Base-by-base conservation (phyloP, 1,140 invertebrate species). In the Pogonomyrmex californicus region DNA sequence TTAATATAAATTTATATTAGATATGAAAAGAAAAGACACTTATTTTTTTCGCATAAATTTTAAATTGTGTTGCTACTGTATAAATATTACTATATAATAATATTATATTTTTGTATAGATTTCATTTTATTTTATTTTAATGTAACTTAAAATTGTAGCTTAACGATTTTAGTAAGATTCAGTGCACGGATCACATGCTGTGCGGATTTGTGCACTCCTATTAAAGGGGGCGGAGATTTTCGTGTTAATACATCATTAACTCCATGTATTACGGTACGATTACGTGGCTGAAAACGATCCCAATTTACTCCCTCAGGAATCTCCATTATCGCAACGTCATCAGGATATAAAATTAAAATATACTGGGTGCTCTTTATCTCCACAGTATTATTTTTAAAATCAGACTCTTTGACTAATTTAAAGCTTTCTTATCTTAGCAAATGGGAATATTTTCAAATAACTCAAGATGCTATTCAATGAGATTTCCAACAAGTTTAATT, bases 191-290 rank as follows among this genome's bases (percentile, higher is more conserved):
- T 78, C n/a, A 65, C 5, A 38, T 41, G 62, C 41, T 23, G 47
- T 5, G 10, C 51, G 41, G 41, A 71, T 81, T 30, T 23, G 63
- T 23, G 23, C 12, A 49, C 23, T 30, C 7, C 49, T 81, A 81
- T 71, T 70, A 81, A 54, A 58, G 10, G 51, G 38, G 38, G 65
- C 47, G 23, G 78, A 44, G 65, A 81, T 81, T 81, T 70, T n/a
- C 78, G 23, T 81, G 36, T 81, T 81, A 81, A 81, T 71, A 44
- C 36, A 41, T 81, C 65, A 81, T 71, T 68, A 81, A 70, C 65
- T 56, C 38, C 30, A 30, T 65, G 41, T 78, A 78, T 78, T 65
- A 65, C 78, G 65, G 41, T 71, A 81, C 23, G 78, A 81, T 81
- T 71, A 81, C 77, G 47, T 44, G 41, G 49, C 49, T 71, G 47